A percentile compares a stretch with the other conserved stretches of the same genome.
These are phyloP conservation scores for Brachyrhaphis roseni DNA, from an alignment of 2,797 vertebrate genomes.

Conservation along the genomic window DNA sequence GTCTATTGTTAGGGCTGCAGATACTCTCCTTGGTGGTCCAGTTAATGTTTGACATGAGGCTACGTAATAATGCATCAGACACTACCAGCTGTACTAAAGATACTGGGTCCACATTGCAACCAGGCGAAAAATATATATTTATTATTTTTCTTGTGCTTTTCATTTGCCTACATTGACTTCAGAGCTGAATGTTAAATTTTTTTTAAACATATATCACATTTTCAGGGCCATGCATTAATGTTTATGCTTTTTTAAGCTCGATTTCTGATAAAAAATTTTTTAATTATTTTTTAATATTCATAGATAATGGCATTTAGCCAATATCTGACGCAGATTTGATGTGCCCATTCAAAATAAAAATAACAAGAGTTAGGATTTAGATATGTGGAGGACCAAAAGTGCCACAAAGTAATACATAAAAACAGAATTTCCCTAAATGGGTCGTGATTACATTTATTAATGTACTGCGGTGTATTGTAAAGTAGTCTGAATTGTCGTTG, in stretches of 20 bases:
- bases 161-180: conserved; percentile 33
- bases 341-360: not conserved
- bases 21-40: conserved; percentile 13
- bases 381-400: not conserved
- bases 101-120: not conserved
- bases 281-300: not conserved
- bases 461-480: not conserved
- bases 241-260: not conserved
- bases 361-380: not conserved
- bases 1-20: conserved; percentile 20
- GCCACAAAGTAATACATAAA: not conserved
- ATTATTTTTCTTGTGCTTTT: conserved; percentile 68
- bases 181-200: not conserved
- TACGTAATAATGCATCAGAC: conserved; percentile 20
- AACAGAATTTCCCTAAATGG: not conserved
- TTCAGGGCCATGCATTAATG: conserved; percentile 18
- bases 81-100: conserved; percentile 2
- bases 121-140: not conserved
- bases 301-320: not conserved
- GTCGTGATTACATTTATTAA: not conserved
- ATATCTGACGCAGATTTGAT: not conserved
- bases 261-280: not conserved
- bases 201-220: not conserved
- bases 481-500: not conserved
- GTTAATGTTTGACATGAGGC: conserved; percentile 30